phyloP scores from a whole-genome alignment of 2,888 invertebrate species.

The Apomyelois bistriatella region DNA sequence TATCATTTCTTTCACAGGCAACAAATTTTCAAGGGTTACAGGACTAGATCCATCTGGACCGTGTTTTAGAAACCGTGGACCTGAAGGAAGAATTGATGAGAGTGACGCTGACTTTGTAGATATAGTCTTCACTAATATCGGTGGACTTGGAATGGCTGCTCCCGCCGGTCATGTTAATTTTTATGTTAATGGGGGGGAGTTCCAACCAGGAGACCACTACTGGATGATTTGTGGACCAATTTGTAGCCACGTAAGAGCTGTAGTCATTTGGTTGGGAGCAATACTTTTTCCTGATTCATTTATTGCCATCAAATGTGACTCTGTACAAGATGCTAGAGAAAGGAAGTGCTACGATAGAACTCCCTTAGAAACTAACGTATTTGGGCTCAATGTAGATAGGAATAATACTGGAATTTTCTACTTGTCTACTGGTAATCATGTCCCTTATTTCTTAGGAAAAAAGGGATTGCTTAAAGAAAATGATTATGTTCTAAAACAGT shows the following conservation, averaged over 20 bases:
- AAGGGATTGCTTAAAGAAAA: conserved; percentile 33
- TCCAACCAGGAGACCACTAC: conserved; percentile 23
- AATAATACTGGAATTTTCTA: conserved; percentile 36
- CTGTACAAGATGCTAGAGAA: conserved; percentile 30
- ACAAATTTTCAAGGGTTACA: conserved; percentile 17
- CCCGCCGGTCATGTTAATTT: conserved; percentile 32
- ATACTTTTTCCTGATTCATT: conserved; percentile 27
- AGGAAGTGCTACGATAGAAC: conserved; percentile 27
- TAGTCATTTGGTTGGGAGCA: conserved; percentile 27
- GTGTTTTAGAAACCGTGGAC: conserved; percentile 28
- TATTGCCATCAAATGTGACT: conserved; percentile 32
- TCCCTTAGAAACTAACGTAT: conserved; percentile 29
- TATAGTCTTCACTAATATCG: conserved; percentile 26
- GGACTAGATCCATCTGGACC: conserved; percentile 32
- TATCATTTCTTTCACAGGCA: background rate
- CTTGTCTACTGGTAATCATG: conserved; percentile 28
- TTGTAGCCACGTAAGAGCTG: conserved; percentile 29
- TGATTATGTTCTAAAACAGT: conserved; percentile 21
- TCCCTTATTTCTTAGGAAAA: conserved; percentile 38
- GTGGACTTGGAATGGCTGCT: conserved; percentile 25
- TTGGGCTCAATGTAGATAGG: conserved; percentile 32
- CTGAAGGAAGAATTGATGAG: conserved; percentile 25
- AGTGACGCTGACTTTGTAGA: conserved; percentile 31
- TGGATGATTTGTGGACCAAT: conserved; percentile 22
- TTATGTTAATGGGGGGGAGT: conserved; percentile 38